phyloP scores from a whole-genome alignment of 2,797 vertebrate species.

The Enteromius thamalakanensis region DNA sequence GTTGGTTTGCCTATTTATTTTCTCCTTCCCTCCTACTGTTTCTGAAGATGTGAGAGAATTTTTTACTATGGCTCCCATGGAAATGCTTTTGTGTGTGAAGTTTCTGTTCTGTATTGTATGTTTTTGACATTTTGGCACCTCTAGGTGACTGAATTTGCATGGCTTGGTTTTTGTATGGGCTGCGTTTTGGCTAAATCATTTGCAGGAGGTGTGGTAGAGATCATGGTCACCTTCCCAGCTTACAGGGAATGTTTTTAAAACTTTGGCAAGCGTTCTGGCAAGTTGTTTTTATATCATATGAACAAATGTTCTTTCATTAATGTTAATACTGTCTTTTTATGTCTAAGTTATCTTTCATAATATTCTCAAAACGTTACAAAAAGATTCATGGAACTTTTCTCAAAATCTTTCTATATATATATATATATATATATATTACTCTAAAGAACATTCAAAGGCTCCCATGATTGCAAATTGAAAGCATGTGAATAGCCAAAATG shows the following conservation, averaged over 20 bases:
- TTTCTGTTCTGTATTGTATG: slow-evolving; percentile 30
- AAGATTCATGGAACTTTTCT: not conserved
- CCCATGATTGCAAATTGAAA: not conserved
- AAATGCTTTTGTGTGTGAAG: slow-evolving; percentile 51
- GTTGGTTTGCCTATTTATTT: slow-evolving; percentile 8
- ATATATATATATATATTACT: not conserved
- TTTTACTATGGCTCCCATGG: slow-evolving; percentile 36
- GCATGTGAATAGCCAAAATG: not conserved
- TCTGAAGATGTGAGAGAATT: slow-evolving; percentile 22
- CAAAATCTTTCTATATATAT: not conserved
- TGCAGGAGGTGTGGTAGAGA: slow-evolving; percentile 70
- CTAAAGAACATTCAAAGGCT: not conserved
- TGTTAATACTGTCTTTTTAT: not conserved
- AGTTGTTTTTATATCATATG: not conserved
- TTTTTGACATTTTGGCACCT: slow-evolving; percentile 45
- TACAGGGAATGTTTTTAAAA: not conserved
- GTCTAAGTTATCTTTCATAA: not conserved
- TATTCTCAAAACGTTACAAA: not conserved
- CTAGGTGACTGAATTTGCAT: slow-evolving; percentile 67
- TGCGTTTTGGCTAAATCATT: slow-evolving; percentile 63
- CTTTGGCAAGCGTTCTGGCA: not conserved
- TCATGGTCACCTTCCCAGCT: slow-evolving; percentile 43
- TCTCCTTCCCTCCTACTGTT: not conserved
- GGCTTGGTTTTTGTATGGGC: slow-evolving; percentile 66
- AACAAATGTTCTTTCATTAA: not conserved